Evolutionary conservation across 2,888 invertebrate species (phyloP).

Genomic region (Pachycephus smyrnensis): DNA sequence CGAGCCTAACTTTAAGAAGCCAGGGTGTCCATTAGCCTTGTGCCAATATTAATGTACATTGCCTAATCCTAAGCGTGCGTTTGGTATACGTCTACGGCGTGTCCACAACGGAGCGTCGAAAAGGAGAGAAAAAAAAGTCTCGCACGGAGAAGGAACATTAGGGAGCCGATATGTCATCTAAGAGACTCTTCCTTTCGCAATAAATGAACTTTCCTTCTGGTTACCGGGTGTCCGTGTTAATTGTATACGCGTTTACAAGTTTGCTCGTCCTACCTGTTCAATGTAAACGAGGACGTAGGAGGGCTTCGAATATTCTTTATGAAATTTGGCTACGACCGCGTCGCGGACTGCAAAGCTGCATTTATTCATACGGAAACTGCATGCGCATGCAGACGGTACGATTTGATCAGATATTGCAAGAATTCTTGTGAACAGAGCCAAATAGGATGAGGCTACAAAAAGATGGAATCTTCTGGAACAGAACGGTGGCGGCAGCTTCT

Average conservation of each 20-base stretch:
- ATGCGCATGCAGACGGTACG: background rate
- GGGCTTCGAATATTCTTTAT: too few species aligned
- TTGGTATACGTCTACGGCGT: conserved; percentile 10
- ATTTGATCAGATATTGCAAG: background rate
- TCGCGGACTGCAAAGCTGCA: background rate
- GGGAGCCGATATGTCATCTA: background rate
- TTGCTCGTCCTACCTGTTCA: background rate
- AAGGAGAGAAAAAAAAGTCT: background rate
- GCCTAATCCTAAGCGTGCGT: conserved; percentile 7
- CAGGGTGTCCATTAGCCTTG: background rate
- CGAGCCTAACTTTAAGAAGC: background rate
- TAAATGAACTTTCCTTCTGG: background rate
- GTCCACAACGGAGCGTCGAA: background rate
- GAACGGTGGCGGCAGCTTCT: background rate
- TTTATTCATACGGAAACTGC: background rate
- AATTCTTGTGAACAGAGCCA: background rate
- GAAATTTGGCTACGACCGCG: background rate
- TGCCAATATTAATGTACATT: background rate
- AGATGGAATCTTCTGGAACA: background rate
- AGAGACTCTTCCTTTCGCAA: background rate
- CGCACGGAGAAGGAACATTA: conserved; percentile 16
- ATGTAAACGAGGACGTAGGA: background rate
- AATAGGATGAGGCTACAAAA: background rate
- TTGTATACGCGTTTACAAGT: conserved; percentile 17
- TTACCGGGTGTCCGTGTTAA: background rate